Conservation (phyloP, 2,113 vertebrate genomes). For the Chamaetylas fuelleborni region DNA sequence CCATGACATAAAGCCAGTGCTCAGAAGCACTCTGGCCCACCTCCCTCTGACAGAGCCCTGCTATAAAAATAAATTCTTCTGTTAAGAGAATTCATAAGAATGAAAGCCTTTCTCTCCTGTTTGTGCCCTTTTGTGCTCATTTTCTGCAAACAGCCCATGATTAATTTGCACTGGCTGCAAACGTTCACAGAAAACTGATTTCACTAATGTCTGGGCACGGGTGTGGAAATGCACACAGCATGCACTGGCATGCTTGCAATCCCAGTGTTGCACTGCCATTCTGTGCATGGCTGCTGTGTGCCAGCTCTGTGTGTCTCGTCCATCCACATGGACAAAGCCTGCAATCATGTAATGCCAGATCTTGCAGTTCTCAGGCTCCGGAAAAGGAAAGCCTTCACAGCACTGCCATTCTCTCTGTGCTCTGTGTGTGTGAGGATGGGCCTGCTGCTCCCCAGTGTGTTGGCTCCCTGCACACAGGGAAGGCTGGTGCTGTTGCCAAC, state of each 20-base stretch:
- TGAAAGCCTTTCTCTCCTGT: background rate
- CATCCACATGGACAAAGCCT: accelerated
- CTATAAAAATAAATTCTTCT: background rate
- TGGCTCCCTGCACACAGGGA: accelerated
- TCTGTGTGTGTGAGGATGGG: accelerated
- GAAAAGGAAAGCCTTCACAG: background rate
- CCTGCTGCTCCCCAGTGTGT: accelerated
- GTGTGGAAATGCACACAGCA: background rate
- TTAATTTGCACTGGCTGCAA: background rate
- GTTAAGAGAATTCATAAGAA: background rate
- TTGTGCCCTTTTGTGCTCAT: background rate
- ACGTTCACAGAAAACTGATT: background rate
- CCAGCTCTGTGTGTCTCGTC: background rate
- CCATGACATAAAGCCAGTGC: background rate
- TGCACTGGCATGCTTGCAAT: accelerated
- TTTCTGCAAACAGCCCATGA: background rate
- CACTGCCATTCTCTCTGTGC: background rate
- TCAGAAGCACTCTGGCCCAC: background rate
- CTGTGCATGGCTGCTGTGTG: background rate
- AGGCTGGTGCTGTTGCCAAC: background rate
- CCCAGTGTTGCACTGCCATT: accelerated
- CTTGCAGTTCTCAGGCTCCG: background rate
- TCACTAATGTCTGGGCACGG: accelerated
- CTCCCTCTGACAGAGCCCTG: background rate
- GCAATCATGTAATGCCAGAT: background rate